These are phyloP conservation scores for Ochotona princeps DNA, from an alignment of 2,113 vertebrate species.

Conservation along the genomic window DNA sequence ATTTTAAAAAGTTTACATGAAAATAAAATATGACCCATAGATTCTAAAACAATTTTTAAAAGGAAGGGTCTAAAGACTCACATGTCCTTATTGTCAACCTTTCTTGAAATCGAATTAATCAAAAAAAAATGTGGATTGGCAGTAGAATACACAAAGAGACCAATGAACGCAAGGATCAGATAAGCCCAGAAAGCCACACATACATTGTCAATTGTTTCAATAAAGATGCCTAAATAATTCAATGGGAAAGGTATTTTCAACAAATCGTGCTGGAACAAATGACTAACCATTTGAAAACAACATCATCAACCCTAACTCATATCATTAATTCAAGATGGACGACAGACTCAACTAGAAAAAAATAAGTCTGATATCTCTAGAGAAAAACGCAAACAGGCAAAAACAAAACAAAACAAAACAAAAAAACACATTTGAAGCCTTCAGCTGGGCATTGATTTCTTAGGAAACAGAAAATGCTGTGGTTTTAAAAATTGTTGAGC, in stretches of 20 bases:
- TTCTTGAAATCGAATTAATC: constrained; percentile 6
- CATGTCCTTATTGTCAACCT: neutral
- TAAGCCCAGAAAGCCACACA: neutral
- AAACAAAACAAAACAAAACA: too few relatives aligned
- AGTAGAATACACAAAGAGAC: neutral
- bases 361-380: neutral
- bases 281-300: neutral
- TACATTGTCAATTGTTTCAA: neutral
- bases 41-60: neutral
- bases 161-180: neutral
- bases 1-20: constrained; percentile 37
- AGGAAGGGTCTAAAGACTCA: neutral
- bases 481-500: neutral
- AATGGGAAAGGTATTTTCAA: constrained; percentile 26
- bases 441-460: neutral
- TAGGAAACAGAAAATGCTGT: neutral
- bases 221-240: neutral
- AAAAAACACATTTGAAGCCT: neutral
- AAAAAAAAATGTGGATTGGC: constrained; percentile 6
- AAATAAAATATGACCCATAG: neutral
- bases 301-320: neutral
- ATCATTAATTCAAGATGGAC: constrained; percentile 33
- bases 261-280: neutral
- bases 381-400: neutral
- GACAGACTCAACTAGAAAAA: neutral